Evolutionary conservation across 2,113 vertebrate genomes (phyloP), one percentile per base, ranked within the genome.

Genomic region (Montifringilla adamsi): DNA sequence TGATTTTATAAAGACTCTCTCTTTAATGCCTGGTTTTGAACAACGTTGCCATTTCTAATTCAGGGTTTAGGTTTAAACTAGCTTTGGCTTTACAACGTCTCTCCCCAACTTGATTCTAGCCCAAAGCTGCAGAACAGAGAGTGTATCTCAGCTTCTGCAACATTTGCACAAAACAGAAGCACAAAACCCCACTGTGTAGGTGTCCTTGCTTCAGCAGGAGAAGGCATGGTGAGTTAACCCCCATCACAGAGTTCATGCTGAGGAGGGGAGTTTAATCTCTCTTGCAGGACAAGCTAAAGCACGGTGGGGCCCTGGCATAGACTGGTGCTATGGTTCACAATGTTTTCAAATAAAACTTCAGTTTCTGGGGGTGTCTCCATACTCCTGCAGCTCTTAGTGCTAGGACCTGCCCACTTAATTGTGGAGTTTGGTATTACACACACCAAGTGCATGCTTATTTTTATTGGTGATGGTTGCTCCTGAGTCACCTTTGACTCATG

Each of bases 41-140:
- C 27, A 75, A 6, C 0, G 0, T 67, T 2, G 1, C 20, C 16
- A 2, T 49, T 78, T 8, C 5, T 70, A 66, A 69, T n/a, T 58
- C 43, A 70, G 39, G 63, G 35, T 7, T 63, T 47, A 49, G 18
- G 19, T 66, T 93, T 94, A 93, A 89, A n/a, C 37, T 28, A 35
- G 30, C 27, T 21, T 66, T 84, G 30, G 27, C 41, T 73, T 93
- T 96, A 53, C 43, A 77, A 68, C 85, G 26, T 60, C 67, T 76
- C 33, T 7, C 17, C 21, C 33, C 14, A 30, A 59, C n/a, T 53
- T 63, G 33, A 80, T 92, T 85, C 44, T n/a, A 66, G 22, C 39
- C 26, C 23, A 22, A 47, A 86, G 59, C 1, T 85, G 26, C 43
- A 85, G 70, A 93, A 50, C 55, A 69, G n/a, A 68, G 50, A 30